Evolutionary conservation across 1,140 invertebrate species (phyloP), one percentile per base, ranked within the genome.

Genomic region (Pseudomyrmex gracilis): DNA sequence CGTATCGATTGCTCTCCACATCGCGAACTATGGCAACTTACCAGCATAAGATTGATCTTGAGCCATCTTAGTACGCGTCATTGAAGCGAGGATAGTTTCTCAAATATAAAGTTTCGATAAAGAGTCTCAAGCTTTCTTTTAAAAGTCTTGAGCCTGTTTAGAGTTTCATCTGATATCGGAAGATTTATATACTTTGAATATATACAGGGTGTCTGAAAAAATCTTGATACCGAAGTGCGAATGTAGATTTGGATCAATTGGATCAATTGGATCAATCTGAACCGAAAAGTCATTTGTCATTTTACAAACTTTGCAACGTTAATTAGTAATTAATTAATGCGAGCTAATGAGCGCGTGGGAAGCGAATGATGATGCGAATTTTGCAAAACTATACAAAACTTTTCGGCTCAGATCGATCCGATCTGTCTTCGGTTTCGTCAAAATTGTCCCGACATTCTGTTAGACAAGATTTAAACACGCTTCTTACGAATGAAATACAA

Each of bases 401-500:
- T 64, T 51, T 51, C 1, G 49, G 13, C 49, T 51, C 34, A 7
- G 34, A 7, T 34, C 34, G 34, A 34, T 0, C 4, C 34, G 34
- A 5, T 34, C 34, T 34, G 34, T 2, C 34, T 7, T 34, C 34
- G 0, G 5, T 34, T 5, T 34, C 34, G 34, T 34, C 34, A 34
- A 7, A 7, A 34, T 34, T 34, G 34, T 34, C 0, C 34, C 34
- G 34, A 34, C 5, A 34, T 34, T 0, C 5, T 7, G 34, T 34
- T 34, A 0, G 34, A 34, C 34, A 0, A 34, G 34, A 5, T 85
- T 83, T 47, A 15, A 67, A 2, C 8, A 12, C n/a, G 13, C 15
- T 17, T 58, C 45, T 49, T 57, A 76, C 87, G 84, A 90, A 89
- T 90, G 89, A 91, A 87, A 68, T 61, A 7, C 49, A 86, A 80